Evolutionary conservation across 2,113 vertebrate genomes (phyloP), one percentile per base, ranked within the genome.

Genomic region (Corythoichthys haematopterus): DNA sequence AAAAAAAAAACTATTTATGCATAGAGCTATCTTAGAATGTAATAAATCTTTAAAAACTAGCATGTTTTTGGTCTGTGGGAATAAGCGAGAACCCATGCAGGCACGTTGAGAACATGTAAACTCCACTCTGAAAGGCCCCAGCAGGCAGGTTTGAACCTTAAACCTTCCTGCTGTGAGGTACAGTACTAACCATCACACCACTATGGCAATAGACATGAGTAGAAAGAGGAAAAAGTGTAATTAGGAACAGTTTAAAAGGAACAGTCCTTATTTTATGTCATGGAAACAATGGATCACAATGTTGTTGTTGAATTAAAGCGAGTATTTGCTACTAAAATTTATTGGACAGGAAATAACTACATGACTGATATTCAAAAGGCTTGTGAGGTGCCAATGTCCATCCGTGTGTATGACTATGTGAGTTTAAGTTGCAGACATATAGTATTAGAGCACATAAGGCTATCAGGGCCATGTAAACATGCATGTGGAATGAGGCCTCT

Each of bases 1-100:
- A 16, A 12, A 8, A 20, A 7, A 8, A 7, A 43, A 7, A 5
- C 40, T 57, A 57, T 59, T 59, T 40, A n/a, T 5, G 46, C 40
- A n/a, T 47, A 6, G 10, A 7, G 11, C 4, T 28, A 33, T 33
- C 14, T 33, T 1, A 62, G 20, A 62, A 40, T 47, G 3, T 1
- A 46, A 62, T 43, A 40, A 62, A 14, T n/a, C 60, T 62, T 40
- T 33, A 46, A 62, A 33, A 62, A 62, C 60, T 7, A 46, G 60
- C 60, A 62, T 62, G 60, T 62, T 62, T 62, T 33, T 62, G 60
- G 60, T 62, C 60, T 62, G 60, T 62, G 60, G 40, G 60, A 62
- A 43, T 33, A 62, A 46, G 20, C 8, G 60, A 28, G 60, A 62
- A 62, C 60, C 43, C 60, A 62, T 47, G 60, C 60, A 62, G 60